phyloP scores from a whole-genome alignment of 1,140 invertebrate species.

The Drosophila bipectinata region DNA sequence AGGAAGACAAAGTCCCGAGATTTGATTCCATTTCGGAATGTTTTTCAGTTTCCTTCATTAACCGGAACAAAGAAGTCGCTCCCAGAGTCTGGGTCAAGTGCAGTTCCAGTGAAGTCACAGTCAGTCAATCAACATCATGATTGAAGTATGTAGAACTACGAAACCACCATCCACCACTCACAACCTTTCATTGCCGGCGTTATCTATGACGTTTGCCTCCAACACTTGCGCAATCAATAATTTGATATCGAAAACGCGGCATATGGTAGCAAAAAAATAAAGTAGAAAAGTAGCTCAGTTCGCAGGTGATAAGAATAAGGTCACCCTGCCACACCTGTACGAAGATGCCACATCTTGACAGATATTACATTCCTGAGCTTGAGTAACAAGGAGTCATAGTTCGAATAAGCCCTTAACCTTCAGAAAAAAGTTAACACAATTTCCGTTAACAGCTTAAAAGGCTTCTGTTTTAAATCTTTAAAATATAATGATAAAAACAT shows the following conservation, averaged over 20 bases:
- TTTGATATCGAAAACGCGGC: slow-evolving; percentile 35
- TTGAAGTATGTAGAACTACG: slow-evolving; percentile 45
- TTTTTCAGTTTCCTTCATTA: slow-evolving; percentile 20
- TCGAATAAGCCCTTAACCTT: too few species aligned
- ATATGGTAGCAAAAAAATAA: slow-evolving; percentile 23
- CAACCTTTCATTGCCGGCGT: neutral
- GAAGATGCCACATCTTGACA: neutral
- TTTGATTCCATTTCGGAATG: neutral
- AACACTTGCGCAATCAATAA: slow-evolving; percentile 44
- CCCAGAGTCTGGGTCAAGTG: slow-evolving; percentile 6
- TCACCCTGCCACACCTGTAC: slow-evolving; percentile 14
- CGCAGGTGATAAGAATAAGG: slow-evolving; percentile 19
- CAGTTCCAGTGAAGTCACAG: slow-evolving; percentile 1
- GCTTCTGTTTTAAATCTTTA: neutral
- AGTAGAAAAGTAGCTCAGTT: slow-evolving; percentile 4
- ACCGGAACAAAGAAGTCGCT: slow-evolving; percentile 23
- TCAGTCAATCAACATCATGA: slow-evolving; percentile 46
- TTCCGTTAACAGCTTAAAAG: neutral
- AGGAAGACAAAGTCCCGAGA: slow-evolving; percentile 2
- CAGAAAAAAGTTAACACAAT: neutral
- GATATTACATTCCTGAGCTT: neutral
- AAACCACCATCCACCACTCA: neutral
- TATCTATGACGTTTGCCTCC: slow-evolving; percentile 27
- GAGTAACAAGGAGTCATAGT: neutral
- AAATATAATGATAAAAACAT: neutral